A percentile compares a stretch with the other conserved stretches of the same genome.
Conservation (phyloP, 2,888 invertebrate genomes). For the Chydorus sphaericus region DNA sequence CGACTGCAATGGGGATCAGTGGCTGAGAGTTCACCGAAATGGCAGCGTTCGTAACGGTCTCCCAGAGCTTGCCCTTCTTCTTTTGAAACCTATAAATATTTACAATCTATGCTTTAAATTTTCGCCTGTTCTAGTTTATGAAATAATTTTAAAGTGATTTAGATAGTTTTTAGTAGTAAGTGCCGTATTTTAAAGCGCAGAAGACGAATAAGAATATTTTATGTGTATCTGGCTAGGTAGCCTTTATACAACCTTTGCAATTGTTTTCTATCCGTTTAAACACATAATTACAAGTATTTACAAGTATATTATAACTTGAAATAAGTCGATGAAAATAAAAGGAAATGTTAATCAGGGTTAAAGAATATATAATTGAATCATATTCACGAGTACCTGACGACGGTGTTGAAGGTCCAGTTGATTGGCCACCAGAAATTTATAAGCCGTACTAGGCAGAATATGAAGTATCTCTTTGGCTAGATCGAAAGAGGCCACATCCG, state of each 20-base stretch:
- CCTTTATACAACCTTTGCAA: too few relatives aligned
- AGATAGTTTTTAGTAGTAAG: too few relatives aligned
- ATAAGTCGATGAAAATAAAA: too few relatives aligned
- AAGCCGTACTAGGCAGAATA: neutral
- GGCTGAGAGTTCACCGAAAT: slow-evolving; percentile 2
- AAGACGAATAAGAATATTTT: too few relatives aligned
- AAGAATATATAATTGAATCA: too few relatives aligned
- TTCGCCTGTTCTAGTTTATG: neutral
- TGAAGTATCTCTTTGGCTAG: neutral
- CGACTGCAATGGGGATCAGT: neutral
- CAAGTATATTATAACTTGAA: too few relatives aligned
- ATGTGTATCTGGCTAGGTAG: too few relatives aligned
- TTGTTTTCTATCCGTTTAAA: too few relatives aligned
- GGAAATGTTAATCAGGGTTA: too few relatives aligned
- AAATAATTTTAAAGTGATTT: too few relatives aligned
- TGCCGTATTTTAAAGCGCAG: too few relatives aligned
- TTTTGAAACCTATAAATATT: neutral
- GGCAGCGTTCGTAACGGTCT: slow-evolving; percentile 1
- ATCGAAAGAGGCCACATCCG: neutral
- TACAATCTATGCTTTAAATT: neutral
- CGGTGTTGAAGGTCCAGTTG: slow-evolving; percentile 6
- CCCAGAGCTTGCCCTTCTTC: neutral
- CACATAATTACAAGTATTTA: too few relatives aligned
- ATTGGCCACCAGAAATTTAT: slow-evolving; percentile 3
- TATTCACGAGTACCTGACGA: slow-evolving; percentile 11